Conservation (phyloP, 2,113 vertebrate genomes). For the Herpailurus yagouaroundi region DNA sequence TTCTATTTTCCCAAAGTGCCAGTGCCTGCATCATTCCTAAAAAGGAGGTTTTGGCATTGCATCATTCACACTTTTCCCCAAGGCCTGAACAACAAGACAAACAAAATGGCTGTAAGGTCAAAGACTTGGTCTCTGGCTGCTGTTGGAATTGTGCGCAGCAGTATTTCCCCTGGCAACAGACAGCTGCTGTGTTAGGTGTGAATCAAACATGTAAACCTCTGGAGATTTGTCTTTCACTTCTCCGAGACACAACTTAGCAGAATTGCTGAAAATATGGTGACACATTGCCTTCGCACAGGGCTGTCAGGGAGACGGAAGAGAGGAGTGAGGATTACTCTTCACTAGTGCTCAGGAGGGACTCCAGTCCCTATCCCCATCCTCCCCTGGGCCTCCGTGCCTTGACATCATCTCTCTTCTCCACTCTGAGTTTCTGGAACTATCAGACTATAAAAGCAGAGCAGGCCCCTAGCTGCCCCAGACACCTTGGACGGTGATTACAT, state of each 20-base stretch:
- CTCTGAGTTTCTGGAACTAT: background rate
- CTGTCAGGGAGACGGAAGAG: background rate
- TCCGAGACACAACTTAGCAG: conserved; percentile 50
- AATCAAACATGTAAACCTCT: conserved; percentile 73
- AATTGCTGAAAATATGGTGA: conserved; percentile 53
- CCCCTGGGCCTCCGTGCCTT: no score
- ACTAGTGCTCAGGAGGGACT: background rate
- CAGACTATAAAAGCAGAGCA: background rate
- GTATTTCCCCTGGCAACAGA: conserved; percentile 38
- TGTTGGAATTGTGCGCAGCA: background rate
- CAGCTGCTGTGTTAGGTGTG: conserved; percentile 53
- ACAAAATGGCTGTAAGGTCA: background rate
- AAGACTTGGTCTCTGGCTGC: background rate
- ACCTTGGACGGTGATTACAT: background rate
- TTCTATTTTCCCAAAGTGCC: background rate
- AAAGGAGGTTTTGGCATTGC: background rate
- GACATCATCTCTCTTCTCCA: background rate
- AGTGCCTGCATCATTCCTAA: background rate
- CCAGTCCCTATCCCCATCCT: background rate
- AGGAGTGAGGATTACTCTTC: background rate
- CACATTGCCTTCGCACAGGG: background rate
- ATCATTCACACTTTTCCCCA: background rate
- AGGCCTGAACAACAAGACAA: background rate
- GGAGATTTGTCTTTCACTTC: conserved; percentile 61
- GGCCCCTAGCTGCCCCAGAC: background rate